Evolutionary conservation across 2,113 vertebrate species (phyloP), one percentile per base, ranked within the genome.

Genomic region (Cisticola juncidis): DNA sequence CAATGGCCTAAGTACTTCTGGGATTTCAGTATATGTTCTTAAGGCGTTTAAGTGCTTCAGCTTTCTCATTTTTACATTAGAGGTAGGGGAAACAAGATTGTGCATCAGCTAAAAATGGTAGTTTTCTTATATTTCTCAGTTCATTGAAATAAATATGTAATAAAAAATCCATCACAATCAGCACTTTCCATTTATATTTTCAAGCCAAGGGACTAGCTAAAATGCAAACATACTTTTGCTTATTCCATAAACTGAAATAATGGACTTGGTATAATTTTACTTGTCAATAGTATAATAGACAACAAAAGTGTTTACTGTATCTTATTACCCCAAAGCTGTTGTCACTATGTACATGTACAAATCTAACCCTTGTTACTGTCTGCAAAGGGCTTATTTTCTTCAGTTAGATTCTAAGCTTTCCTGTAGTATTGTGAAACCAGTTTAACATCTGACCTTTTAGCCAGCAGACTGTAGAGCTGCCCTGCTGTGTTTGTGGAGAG

Each of bases 391-490:
- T 77, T 38, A 38, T 87, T 87, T 88, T 83, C 42, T 81, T 62
- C 29, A 78, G 16, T 28, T 42, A 31, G 7, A 92, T 78, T 94
- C 64, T 71, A 40, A 78, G 79, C 35, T 90, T 88, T 88, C 35
- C 16, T 88, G 54, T 51, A 70, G 58, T 70, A 70, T 56, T 90
- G 28, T 71, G 44, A 94, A 94, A 71, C 71, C 44, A 78, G 76
- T 88, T 94, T 93, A 86, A 81, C 68, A 78, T 70, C 64, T 94
- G 85, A 95, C 92, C 92, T 95, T 96, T 92, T 45, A 88, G 85
- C 58, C 74, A 88, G 82, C 51, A 86, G 56, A 83, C 58, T 83
- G 76, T 82, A 93, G 68, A 92, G 81, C 50, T 83, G 24, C 64
- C 88, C 71, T 90, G 82, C 76, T 58, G 87, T 48, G 81, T 48